Conservation (phyloP, 2,888 invertebrate species). For the Morinoia aosen region DNA sequence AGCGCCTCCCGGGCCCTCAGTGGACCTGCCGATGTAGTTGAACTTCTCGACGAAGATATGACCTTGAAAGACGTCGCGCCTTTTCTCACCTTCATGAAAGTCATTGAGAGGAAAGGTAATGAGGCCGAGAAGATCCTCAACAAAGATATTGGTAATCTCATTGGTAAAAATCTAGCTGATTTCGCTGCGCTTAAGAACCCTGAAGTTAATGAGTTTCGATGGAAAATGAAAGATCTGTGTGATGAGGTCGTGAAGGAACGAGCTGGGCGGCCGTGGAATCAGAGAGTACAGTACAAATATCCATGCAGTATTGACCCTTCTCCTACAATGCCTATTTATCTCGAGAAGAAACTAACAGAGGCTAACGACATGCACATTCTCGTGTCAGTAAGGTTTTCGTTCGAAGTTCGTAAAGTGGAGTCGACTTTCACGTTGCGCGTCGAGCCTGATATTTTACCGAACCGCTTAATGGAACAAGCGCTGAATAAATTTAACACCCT, state of each 20-base stretch:
- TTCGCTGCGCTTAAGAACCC: slow-evolving; percentile 83
- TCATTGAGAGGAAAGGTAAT: slow-evolving; percentile 83
- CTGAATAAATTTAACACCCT: slow-evolving; percentile 61
- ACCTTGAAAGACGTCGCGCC: slow-evolving; percentile 89
- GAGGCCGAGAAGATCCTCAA: slow-evolving; percentile 84
- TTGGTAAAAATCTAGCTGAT: slow-evolving; percentile 85
- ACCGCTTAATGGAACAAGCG: slow-evolving; percentile 60
- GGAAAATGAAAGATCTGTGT: slow-evolving; percentile 84
- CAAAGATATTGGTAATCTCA: slow-evolving; percentile 87
- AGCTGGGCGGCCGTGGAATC: slow-evolving; percentile 72
- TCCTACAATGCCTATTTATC: slow-evolving; percentile 78
- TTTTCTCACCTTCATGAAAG: slow-evolving; percentile 83
- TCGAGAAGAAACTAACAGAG: slow-evolving; percentile 76
- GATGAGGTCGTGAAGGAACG: slow-evolving; percentile 80
- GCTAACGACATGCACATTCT: slow-evolving; percentile 18
- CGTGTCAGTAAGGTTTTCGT: slow-evolving; percentile 47
- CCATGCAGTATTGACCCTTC: slow-evolving; percentile 81
- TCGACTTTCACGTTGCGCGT: slow-evolving; percentile 64
- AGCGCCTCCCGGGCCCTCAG: not conserved
- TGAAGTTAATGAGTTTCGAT: slow-evolving; percentile 91
- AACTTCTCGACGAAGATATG: slow-evolving; percentile 87
- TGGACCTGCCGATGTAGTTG: slow-evolving; percentile 74
- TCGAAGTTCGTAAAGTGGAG: slow-evolving; percentile 56
- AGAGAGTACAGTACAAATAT: slow-evolving; percentile 84
- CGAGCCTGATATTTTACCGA: slow-evolving; percentile 56